Evolutionary conservation across 1,140 invertebrate species (phyloP), one percentile per base, ranked within the genome.

Genomic region (Babylonia areolata): DNA sequence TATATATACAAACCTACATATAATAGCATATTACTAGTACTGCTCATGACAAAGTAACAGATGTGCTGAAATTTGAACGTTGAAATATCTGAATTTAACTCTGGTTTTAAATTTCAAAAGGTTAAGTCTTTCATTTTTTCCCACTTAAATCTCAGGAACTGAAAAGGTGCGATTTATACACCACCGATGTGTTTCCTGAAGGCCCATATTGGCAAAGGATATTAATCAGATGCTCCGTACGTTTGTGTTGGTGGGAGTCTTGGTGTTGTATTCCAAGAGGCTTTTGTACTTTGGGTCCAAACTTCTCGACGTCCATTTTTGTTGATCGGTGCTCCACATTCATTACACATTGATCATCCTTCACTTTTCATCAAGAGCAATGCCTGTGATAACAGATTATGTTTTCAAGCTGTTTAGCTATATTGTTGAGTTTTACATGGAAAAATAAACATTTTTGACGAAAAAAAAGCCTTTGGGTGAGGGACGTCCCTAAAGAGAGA

Each of bases 291-390:
- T 80, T 58, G 46, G 78, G 78, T 80, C 42, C 46, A 51, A 35
- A 51, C 40, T 80, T 17, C 42, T 54, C 78, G 46, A n/a, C n/a
- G 77, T 79, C 77, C 77, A 46, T 54, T 6, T 3, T 42, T 80
- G 20, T 31, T 80, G 40, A 54, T 79, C 54, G 78, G 78, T 80
- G 78, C 78, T 80, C 78, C 78, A 80, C 78, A 33, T 75, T 39
- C 37, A 35, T 37, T 58, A 79, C 78, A 54, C 78, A 80, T 80
- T 58, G 3, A 3, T 80, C 42, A 33, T 80, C 40, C 78, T 80
- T 77, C 78, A 80, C 46, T 40, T 58, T 20, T 80, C 46, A 51
- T 80, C 40, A 15, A n/a, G 12, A 39, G 40, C 28, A 80, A 54
- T 0, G 78, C 78, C 78, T 80, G 78, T 80, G 78, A 80, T 80